Base-by-base conservation (phyloP, 2,888 invertebrate genomes). In the Melanostoma scalare region DNA sequence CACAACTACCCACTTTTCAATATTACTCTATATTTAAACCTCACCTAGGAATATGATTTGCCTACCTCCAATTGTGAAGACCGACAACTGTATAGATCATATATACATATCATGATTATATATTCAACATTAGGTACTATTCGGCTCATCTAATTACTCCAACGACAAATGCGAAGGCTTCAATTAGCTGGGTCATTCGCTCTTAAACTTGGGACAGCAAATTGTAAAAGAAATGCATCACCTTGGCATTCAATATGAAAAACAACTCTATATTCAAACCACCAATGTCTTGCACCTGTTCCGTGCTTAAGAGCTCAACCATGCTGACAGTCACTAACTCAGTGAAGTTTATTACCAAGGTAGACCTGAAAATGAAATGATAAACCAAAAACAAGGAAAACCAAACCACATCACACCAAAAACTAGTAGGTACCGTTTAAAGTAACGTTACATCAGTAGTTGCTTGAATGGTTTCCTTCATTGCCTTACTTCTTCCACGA, bases 231-330 rank as follows among this genome's bases (percentile, higher is more conserved):
- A 46, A 20, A 61, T 33, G 9, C 65, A 46, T 69, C 74, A 80
- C 80, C 80, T 80, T 80, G 80, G 80, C 80, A 80, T 75, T 75
- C 80, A 71, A 53, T 31, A 50, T 44, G 33, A 20, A 20, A 20
- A 20, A 20, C 0, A 20, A 20, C 20, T 20, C 20, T 20, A 20
- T 20, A 20, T 20, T 20, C 20, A 20, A 20, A 50, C 53, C 10
- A 10, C 52, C 58, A 61, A 44, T 9, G 10, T 68, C 4, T 36
- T 46, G 31, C 35, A 46, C 33, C 52, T 68, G 60, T 6, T 42
- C 20, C 1, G 20, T 20, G 20, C 35, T 36, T 3, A 33, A 20
- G 20, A 53, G 36, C 52, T 71, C 44, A 58, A 56, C 3, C 56
- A 31, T 55, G 38, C 20, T 6, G 35, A 63, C 63, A 38, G 36